Percentiles rank a stretch among this genome's conserved stretches.
These are phyloP conservation scores for Achlya flavicornis DNA, from an alignment of 2,888 invertebrate genomes.

Conservation along the genomic window DNA sequence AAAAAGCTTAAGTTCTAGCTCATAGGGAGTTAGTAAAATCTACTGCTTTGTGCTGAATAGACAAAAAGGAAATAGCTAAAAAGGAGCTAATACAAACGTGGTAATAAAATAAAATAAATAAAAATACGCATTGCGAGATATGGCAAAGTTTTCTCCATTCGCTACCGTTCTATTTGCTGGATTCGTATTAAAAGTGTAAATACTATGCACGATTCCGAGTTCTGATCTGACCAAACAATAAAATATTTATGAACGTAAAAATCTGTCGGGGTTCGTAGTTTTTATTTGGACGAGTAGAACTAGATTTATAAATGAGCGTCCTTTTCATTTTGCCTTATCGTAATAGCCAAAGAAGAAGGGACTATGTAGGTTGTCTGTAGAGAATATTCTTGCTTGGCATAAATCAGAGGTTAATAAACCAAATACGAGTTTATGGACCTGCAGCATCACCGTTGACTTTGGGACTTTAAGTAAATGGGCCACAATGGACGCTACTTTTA, in stretches of 20 bases:
- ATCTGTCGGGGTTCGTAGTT: not conserved
- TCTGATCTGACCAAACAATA: not conserved
- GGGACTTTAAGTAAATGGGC: conserved; percentile 21
- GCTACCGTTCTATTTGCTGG: not conserved
- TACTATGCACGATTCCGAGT: not conserved
- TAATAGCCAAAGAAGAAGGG: not conserved
- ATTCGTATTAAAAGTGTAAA: not conserved
- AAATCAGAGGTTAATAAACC: not conserved
- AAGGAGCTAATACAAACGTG: not conserved
- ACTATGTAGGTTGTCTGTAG: not conserved
- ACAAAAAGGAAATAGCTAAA: too few species aligned
- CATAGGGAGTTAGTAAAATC: too few species aligned
- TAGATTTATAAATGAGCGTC: not conserved
- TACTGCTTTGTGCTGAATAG: too few species aligned
- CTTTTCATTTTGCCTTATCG: not conserved
- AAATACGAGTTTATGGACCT: not conserved
- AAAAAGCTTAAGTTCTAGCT: too few species aligned
- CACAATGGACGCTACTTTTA: conserved; percentile 25
- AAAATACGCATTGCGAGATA: not conserved
- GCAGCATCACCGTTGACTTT: not conserved
- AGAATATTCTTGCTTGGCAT: not conserved
- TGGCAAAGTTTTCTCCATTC: not conserved
- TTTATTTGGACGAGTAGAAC: not conserved
- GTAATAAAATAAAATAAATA: not conserved
- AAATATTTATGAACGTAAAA: not conserved